Conservation (phyloP, 2,797 vertebrate genomes). For the Cossypha heuglini region DNA sequence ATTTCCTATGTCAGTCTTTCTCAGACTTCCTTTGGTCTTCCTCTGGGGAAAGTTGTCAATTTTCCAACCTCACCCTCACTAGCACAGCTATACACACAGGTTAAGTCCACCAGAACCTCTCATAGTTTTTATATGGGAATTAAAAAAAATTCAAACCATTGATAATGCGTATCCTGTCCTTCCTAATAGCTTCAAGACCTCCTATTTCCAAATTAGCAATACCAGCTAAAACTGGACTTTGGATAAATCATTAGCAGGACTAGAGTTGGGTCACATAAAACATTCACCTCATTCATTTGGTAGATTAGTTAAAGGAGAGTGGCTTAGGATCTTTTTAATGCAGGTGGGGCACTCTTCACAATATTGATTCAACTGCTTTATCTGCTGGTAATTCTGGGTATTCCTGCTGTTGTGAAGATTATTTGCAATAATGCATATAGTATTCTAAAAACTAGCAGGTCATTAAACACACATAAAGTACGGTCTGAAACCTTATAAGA, state of each 20-base stretch:
- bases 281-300: background rate
- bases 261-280: background rate
- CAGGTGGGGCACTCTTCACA: background rate
- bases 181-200: background rate
- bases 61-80: background rate
- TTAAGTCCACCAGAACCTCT: background rate
- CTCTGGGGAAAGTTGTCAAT: background rate
- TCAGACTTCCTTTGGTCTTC: background rate
- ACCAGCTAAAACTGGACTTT: background rate
- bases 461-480: background rate
- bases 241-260: background rate
- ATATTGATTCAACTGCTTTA: background rate
- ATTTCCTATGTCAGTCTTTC: background rate
- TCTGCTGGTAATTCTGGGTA: background rate
- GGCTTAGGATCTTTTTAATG: background rate
- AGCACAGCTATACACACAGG: background rate
- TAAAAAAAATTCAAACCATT: background rate
- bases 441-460: background rate
- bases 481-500: background rate
- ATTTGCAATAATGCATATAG: background rate
- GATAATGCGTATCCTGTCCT: background rate
- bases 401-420: background rate
- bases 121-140: background rate
- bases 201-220: background rate
- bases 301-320: background rate